Conservation (phyloP, 1,140 invertebrate species). For the Lerema accius region DNA sequence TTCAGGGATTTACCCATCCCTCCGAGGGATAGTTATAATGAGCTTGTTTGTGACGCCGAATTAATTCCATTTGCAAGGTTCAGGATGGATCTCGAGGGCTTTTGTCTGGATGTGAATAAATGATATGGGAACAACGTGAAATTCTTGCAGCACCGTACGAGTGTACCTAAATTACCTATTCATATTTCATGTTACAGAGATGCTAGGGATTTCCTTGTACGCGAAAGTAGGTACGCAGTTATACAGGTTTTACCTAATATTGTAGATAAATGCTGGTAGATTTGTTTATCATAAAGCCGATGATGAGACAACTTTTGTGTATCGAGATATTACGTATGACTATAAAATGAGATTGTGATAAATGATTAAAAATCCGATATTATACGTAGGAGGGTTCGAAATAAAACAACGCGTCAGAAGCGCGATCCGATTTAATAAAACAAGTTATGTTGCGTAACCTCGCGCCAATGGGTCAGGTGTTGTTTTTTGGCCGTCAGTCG, state of each 20-base stretch:
- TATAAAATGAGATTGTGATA: too few species aligned
- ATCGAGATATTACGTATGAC: too few species aligned
- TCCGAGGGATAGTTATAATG: slow-evolving; percentile 55
- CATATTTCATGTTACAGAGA: background rate
- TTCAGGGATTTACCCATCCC: slow-evolving; percentile 50
- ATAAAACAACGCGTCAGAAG: too few species aligned
- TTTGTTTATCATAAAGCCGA: too few species aligned
- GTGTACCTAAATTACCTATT: background rate
- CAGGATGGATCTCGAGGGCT: slow-evolving; percentile 13
- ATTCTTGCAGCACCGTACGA: background rate
- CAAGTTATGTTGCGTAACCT: slow-evolving; percentile 4
- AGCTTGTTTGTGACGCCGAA: slow-evolving; percentile 39
- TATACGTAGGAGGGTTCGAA: too few species aligned
- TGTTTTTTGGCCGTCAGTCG: slow-evolving; percentile 4
- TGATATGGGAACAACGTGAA: background rate
- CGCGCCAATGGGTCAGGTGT: slow-evolving; percentile 7
- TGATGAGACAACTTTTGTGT: too few species aligned
- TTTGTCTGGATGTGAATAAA: slow-evolving; percentile 3
- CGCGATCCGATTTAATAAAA: background rate
- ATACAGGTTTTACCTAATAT: too few species aligned
- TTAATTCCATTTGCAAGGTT: slow-evolving; percentile 48
- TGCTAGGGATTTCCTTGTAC: too few species aligned
- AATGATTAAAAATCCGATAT: too few species aligned
- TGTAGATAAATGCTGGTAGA: too few species aligned
- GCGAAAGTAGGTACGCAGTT: too few species aligned